Conservation (phyloP, 2,797 vertebrate genomes). For the Propithecus perrieri region DNA sequence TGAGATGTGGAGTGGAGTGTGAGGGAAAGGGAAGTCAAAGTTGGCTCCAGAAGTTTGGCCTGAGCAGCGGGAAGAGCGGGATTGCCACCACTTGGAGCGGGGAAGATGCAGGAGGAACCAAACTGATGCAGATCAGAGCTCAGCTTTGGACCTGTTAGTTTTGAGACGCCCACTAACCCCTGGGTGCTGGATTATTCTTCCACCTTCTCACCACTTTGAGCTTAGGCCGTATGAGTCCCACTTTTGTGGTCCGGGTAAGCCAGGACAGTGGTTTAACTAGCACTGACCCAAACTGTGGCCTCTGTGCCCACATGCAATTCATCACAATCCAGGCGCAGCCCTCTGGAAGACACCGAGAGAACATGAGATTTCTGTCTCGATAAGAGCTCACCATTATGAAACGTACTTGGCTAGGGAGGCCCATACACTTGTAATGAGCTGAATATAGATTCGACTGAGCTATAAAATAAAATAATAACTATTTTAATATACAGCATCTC, state of each 20-base stretch:
- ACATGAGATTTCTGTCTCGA: conserved; percentile 8
- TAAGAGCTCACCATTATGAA: conserved; percentile 6
- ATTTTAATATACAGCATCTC: conserved; percentile 71
- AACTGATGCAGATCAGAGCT: background rate
- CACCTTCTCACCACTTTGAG: background rate
- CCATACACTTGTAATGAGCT: conserved; percentile 61
- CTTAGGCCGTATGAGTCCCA: background rate
- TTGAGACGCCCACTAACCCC: background rate
- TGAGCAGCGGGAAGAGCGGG: background rate
- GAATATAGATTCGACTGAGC: conserved; percentile 70
- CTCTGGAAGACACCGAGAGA: background rate
- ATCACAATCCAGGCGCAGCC: background rate
- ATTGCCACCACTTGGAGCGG: background rate
- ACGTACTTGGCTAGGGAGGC: conserved; percentile 42
- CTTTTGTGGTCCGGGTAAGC: background rate
- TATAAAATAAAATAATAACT: conserved; percentile 80
- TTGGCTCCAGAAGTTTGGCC: background rate
- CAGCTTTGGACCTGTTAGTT: background rate
- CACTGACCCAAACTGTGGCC: background rate
- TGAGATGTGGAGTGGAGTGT: background rate
- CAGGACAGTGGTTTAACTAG: background rate
- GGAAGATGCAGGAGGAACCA: background rate
- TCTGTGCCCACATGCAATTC: background rate
- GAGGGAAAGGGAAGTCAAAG: background rate
- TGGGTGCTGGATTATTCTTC: background rate